Base-by-base conservation (phyloP, 2,113 vertebrate species). In the Lampris megalopsis region DNA sequence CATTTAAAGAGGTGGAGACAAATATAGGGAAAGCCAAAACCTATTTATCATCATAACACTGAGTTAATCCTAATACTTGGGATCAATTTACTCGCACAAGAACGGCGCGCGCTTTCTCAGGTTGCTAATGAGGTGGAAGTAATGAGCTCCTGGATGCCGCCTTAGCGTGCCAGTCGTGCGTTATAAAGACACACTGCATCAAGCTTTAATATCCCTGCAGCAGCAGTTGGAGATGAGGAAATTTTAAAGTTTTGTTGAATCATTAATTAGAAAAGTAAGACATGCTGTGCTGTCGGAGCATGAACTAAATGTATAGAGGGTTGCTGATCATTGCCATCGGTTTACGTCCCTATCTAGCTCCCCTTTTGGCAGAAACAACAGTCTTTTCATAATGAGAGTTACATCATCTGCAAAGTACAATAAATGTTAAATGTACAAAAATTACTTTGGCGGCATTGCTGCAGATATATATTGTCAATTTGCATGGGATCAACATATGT, bases 101-200 rank as follows among this genome's bases (percentile, higher is more conserved):
- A 90, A 78, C 77, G 79, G 69, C 80, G 49, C 68, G 77, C 77
- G 78, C 90, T 88, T 87, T 90, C 86, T 89, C 81, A 70, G 73
- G 81, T 81, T 79, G 82, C 84, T 91, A 88, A 89, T 86, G 87
- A 86, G 80, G 63, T 87, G 83, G 88, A 92, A 91, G 83, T 89
- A 87, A 92, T 86, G 77, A 80, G 80, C 77, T 81, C 80, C 75
- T 80, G 80, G 84, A 86, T 75, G 35, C 60, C 36, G 47, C 79
- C 73, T 84, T 57, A 68, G 76, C 35, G 40, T 77, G 80, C 64
- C 78, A 92, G 89, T 92, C 88, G 80, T 92, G 91, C 91, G 79
- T 93, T 84, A 85, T 84, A 81, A 83, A 78, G 81, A 85, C 79
- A 72, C 80, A 79, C 71, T 52, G 68, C 78, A 70, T 88, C 76